phyloP scores from a whole-genome alignment of 2,113 vertebrate genomes.

The Spermophilus dauricus region DNA sequence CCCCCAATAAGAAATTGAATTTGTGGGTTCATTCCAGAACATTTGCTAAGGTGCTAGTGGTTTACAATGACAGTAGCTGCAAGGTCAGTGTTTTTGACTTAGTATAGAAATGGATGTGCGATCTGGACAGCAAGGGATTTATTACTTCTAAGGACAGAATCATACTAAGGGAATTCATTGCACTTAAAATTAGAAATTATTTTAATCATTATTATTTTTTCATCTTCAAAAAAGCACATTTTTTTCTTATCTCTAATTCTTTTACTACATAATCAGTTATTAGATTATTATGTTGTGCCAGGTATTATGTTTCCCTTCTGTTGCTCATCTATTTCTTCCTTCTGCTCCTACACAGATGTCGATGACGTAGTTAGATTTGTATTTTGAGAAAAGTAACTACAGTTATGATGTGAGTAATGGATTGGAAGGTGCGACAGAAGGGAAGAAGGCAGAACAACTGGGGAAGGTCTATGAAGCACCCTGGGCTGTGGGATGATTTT shows the following conservation, averaged over 20 bases:
- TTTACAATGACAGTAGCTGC: neutral
- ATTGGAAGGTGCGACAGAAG: neutral
- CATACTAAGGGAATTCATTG: neutral
- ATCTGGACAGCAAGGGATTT: neutral
- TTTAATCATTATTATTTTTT: neutral
- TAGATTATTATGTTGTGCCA: neutral
- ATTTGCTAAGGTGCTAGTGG: neutral
- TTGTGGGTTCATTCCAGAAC: neutral
- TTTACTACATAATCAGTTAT: neutral
- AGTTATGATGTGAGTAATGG: neutral
- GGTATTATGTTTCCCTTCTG: neutral
- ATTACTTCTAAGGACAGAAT: neutral
- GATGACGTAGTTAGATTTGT: neutral
- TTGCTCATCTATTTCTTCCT: neutral
- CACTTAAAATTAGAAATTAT: constrained; percentile 30
- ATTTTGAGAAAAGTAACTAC: neutral
- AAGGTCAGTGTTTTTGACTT: neutral
- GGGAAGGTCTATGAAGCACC: neutral
- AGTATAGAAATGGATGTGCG: neutral
- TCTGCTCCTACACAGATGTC: neutral
- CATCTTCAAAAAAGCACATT: neutral
- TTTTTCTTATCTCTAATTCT: neutral
- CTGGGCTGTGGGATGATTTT: neutral
- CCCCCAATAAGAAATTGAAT: neutral
- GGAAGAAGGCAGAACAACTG: neutral